phyloP scores from a whole-genome alignment of 2,888 invertebrate genomes.

The Amblyteles armatorius region DNA sequence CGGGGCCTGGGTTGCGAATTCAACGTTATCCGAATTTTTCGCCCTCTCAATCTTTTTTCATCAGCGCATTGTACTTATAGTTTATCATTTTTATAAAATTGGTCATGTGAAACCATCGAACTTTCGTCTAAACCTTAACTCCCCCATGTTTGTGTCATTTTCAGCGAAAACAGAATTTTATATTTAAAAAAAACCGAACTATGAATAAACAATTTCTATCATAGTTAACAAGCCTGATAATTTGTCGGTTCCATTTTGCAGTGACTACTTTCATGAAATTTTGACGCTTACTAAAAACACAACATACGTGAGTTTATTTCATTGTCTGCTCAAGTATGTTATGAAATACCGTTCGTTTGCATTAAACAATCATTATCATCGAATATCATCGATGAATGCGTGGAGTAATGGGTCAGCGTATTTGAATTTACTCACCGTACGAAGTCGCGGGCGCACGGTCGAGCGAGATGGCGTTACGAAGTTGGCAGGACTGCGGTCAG shows the following conservation, averaged over 20 bases:
- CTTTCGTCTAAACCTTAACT: not conserved
- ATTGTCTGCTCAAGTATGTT: not conserved
- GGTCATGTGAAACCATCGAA: not conserved
- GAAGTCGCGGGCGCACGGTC: conserved; percentile 1
- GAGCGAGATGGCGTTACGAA: not conserved
- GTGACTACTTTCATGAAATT: not conserved
- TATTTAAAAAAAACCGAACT: not conserved
- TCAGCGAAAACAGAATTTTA: not conserved
- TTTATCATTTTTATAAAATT: not conserved
- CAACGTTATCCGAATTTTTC: not conserved
- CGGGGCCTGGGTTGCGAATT: conserved; percentile 85
- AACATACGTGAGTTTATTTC: not conserved
- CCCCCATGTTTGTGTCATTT: not conserved
- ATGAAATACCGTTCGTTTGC: not conserved
- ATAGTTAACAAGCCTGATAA: not conserved
- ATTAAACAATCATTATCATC: not conserved
- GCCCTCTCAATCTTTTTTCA: conserved; percentile 1
- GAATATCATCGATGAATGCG: not conserved
- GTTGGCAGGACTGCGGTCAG: conserved; percentile 66
- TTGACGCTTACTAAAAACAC: not conserved
- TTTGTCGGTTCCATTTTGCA: not conserved
- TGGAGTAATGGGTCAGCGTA: not conserved
- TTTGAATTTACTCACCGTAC: not conserved
- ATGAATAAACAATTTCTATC: not conserved
- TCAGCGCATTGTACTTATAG: not conserved